Percentiles rank a stretch among this genome's conserved stretches.
phyloP scores from a whole-genome alignment of 2,888 invertebrate species.

The Caradrina kadenii region DNA sequence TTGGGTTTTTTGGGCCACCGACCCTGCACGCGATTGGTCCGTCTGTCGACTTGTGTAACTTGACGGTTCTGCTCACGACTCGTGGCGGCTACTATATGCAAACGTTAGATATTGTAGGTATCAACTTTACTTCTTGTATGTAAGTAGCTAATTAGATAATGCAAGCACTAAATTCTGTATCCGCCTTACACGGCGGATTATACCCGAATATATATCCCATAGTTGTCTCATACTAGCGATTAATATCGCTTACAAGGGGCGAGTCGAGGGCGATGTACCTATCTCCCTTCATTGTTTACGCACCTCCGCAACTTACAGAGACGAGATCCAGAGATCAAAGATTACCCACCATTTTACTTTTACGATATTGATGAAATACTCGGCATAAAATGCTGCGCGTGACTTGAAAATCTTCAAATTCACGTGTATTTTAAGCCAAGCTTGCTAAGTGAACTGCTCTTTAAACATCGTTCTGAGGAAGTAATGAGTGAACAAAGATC shows the following conservation, averaged over 20 bases:
- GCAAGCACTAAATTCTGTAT: background rate
- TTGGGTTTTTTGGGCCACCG: no score
- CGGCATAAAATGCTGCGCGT: conserved; percentile 67
- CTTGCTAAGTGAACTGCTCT: conserved; percentile 50
- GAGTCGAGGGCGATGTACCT: conserved; percentile 39
- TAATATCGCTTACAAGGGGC: conserved; percentile 56
- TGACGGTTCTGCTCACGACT: no score
- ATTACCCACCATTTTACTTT: conserved; percentile 71
- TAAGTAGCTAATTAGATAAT: background rate
- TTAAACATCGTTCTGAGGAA: conserved; percentile 38
- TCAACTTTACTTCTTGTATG: background rate
- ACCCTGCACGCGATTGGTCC: no score
- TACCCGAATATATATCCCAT: conserved; percentile 48
- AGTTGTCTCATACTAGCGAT: conserved; percentile 48
- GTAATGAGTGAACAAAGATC: conserved; percentile 38
- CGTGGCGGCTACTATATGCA: no score
- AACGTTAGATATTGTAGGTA: background rate
- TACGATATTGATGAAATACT: conserved; percentile 80
- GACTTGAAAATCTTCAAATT: conserved; percentile 66
- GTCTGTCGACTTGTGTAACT: no score
- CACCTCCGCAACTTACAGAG: conserved; percentile 56
- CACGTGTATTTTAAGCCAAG: conserved; percentile 61
- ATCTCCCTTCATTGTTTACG: conserved; percentile 68
- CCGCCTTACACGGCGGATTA: conserved; percentile 4
- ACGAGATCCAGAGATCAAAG: conserved; percentile 77